Base-by-base conservation (phyloP, 92 coral and sea anemone species). In the Zoanthus gigantus region DNA sequence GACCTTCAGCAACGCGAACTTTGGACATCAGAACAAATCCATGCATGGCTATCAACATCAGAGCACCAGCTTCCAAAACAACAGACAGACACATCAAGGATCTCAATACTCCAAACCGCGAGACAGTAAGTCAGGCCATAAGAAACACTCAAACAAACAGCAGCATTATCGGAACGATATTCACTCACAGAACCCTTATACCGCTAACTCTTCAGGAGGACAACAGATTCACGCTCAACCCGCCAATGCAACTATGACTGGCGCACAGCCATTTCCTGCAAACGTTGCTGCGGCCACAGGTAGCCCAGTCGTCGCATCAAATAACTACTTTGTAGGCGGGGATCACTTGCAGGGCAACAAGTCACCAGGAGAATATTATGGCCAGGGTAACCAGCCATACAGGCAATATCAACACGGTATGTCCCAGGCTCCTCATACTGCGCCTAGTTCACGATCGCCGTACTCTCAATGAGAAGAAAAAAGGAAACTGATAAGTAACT, bases 331-430 rank as follows among this genome's bases (percentile, higher is more conserved):
- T 66, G 85, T 80, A 0, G 47, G 45, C 28, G 85, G 85, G 31
- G 85, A 81, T 8, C 85, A 66, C 45, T 34, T 81, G 46, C 85
- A 23, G 74, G 75, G 85, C 18, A 81, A 17, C 85, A 81, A 81
- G 75, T 11, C 85, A 2, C 46, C 85, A 29, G 76, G 85, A 17
- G 85, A 81, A 45, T 81, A 81, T 67, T 81, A 81, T 50, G 28
- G 85, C 44, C 85, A 65, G 18, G 63, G 85, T 14, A 63, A 14
- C 66, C 85, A 81, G 28, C 15, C n/a, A 4, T 81, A 46, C 46
- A 81, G 85, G 85, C 60, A 17, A 3, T 81, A 65, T 69, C 85
- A 63, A 6, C 85, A 79, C 76, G 54, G 76, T 81, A 81, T 66
- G 85, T 10, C 75, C 37, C 85, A 81, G 85, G 76, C 75, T 14